These are phyloP conservation scores for Champsocephalus gunnari DNA, from an alignment of 2,797 vertebrate species.

Conservation along the genomic window DNA sequence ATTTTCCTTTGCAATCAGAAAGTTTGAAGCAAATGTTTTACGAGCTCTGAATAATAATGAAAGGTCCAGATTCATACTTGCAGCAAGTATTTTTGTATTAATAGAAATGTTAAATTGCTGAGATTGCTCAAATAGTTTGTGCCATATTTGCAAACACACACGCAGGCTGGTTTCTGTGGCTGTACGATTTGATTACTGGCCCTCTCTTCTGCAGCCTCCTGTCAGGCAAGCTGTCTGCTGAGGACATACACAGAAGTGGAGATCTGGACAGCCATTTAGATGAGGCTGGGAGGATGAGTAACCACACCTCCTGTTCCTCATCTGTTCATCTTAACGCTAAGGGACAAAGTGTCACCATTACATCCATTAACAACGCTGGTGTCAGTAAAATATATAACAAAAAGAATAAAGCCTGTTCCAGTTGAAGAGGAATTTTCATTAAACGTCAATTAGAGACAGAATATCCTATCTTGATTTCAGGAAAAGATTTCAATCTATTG, in stretches of 20 bases:
- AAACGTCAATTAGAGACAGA: neutral
- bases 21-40: neutral
- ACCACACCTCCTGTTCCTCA: constrained; percentile 7
- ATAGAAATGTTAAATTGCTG: constrained; percentile 16
- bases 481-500: no score
- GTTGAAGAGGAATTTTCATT: neutral
- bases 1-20: constrained; percentile 2
- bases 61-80: neutral
- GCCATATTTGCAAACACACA: constrained; percentile 8
- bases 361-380: neutral
- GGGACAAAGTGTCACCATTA: neutral
- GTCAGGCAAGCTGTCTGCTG: constrained; percentile 25
- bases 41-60: constrained; percentile 26
- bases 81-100: constrained; percentile 1
- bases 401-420: neutral
- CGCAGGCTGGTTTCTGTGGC: constrained; percentile 29
- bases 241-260: constrained; percentile 16
- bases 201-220: constrained; percentile 19
- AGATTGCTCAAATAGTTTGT: constrained; percentile 16
- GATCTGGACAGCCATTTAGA: constrained; percentile 1
- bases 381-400: neutral
- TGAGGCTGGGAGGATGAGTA: neutral
- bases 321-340: constrained; percentile 1
- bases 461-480: neutral
- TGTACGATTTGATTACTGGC: constrained; percentile 35